phyloP scores from a whole-genome alignment of 1,140 invertebrate genomes.

The Ostrea edulis region DNA sequence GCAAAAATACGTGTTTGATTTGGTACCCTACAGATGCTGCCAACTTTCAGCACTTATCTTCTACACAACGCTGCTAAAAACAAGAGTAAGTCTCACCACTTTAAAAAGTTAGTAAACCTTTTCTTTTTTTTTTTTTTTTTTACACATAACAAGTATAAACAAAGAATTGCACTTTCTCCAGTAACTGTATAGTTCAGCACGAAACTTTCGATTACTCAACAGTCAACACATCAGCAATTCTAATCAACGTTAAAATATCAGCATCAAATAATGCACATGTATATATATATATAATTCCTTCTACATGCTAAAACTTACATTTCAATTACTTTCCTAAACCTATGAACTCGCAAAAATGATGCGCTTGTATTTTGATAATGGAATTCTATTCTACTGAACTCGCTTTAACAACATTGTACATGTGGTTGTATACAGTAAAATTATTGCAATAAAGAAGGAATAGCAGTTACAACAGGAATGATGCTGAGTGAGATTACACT shows the following conservation, averaged over 20 bases:
- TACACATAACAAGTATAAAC: background rate
- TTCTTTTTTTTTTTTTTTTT: too few relatives aligned
- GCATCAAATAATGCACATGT: background rate
- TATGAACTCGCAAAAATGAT: background rate
- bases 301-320: background rate
- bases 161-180: constrained; percentile 26
- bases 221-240: background rate
- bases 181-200: background rate
- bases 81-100: background rate
- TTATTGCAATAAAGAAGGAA: background rate
- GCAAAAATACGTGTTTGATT: background rate
- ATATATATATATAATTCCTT: background rate
- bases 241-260: background rate
- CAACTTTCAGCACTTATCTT: background rate
- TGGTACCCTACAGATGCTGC: background rate
- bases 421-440: background rate
- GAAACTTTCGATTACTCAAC: background rate
- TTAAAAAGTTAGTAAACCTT: constrained; percentile 4
- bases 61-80: background rate
- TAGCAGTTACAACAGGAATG: background rate
- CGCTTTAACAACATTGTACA: background rate
- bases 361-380: background rate
- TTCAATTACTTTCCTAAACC: background rate
- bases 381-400: background rate
- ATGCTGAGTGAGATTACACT: background rate